phyloP scores from a whole-genome alignment of 2,797 vertebrate species.

The Dromococcyx pavoninus region DNA sequence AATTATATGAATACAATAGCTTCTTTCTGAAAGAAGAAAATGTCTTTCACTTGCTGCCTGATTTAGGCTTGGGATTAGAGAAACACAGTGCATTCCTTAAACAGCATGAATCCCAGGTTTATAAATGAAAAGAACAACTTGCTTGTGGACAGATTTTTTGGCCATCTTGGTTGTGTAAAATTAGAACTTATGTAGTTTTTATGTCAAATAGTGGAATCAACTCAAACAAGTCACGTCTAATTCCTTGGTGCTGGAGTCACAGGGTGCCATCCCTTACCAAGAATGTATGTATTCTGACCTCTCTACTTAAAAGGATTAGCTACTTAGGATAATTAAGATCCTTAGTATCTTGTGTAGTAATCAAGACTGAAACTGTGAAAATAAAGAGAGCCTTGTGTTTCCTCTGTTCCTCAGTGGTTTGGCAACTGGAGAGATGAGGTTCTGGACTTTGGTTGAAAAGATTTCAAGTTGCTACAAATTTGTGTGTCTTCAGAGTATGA shows the following conservation, averaged over 20 bases:
- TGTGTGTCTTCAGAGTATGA: not conserved
- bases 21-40: slow-evolving; percentile 35
- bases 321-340: not conserved
- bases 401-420: not conserved
- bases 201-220: not conserved
- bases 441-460: not conserved
- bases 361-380: not conserved
- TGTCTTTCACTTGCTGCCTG: slow-evolving; percentile 1
- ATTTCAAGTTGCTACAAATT: not conserved
- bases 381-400: not conserved
- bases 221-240: slow-evolving; percentile 16
- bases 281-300: not conserved
- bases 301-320: not conserved
- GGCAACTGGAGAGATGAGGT: not conserved
- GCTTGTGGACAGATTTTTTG: slow-evolving; percentile 1
- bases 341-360: not conserved
- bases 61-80: slow-evolving; percentile 20
- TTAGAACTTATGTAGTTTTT: slow-evolving; percentile 6
- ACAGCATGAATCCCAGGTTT: slow-evolving; percentile 4
- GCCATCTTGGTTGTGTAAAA: not conserved
- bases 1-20: slow-evolving; percentile 11
- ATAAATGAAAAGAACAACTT: not conserved
- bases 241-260: not conserved
- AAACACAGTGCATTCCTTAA: slow-evolving; percentile 14
- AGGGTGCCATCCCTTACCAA: not conserved